Percentiles rank a stretch among this genome's conserved stretches.
phyloP scores from a whole-genome alignment of 1,140 invertebrate species.

The Caenorhabditis brenneri region DNA sequence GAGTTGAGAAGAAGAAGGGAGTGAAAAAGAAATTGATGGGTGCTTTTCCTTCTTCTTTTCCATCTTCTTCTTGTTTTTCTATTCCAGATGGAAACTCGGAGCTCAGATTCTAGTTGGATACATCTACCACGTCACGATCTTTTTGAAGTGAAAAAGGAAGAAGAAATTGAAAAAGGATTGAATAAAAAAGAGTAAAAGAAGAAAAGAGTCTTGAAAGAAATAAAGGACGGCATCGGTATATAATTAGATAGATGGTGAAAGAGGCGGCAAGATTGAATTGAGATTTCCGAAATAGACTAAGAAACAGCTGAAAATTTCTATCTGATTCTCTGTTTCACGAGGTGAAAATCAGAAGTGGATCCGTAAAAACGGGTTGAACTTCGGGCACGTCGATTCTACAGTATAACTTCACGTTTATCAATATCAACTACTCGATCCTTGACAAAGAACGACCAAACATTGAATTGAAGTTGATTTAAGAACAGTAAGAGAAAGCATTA shows the following conservation, averaged over 20 bases:
- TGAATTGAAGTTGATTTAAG: no score
- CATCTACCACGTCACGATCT: constrained; percentile 15
- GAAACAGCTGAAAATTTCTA: not conserved
- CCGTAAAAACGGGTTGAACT: no score
- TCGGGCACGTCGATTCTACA: no score
- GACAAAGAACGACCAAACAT: no score
- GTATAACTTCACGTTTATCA: no score
- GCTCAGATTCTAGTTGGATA: not conserved
- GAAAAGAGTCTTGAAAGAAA: not conserved
- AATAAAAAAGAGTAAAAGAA: not conserved
- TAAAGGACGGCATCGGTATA: constrained; percentile 11
- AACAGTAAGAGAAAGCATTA: no score
- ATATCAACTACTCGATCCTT: no score
- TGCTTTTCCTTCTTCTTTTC: not conserved
- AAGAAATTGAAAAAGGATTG: not conserved
- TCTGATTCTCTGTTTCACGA: no score
- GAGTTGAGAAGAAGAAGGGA: constrained; percentile 12
- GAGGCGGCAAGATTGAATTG: not conserved
- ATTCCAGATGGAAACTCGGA: not conserved
- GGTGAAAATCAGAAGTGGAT: no score
- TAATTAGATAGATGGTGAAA: constrained; percentile 44
- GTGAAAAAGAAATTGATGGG: constrained; percentile 23
- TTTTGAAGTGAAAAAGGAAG: not conserved
- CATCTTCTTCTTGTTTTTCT: constrained; percentile 9
- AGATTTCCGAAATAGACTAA: constrained; percentile 1